phyloP scores from a whole-genome alignment of 2,888 invertebrate species.

The Ctenicera cuprea region DNA sequence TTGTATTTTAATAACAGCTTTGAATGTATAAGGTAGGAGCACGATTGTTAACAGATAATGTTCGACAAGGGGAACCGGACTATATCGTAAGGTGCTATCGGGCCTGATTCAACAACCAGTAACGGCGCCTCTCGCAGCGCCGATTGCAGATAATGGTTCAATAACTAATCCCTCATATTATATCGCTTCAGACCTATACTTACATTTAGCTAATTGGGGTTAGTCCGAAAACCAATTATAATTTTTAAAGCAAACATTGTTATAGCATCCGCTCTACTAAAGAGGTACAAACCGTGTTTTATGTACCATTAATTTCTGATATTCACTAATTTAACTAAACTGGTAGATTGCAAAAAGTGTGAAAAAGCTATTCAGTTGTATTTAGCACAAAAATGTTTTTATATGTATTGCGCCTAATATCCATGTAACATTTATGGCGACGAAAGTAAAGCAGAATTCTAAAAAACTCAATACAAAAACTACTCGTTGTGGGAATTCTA shows the following conservation, averaged over 20 bases:
- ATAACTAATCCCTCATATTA: constrained; percentile 69
- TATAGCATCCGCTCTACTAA: constrained; percentile 63
- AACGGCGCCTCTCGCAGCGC: constrained; percentile 67
- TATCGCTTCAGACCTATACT: constrained; percentile 69
- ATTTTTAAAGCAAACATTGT: constrained; percentile 69
- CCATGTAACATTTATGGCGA: too few relatives aligned
- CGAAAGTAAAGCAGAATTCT: too few relatives aligned
- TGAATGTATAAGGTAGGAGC: constrained; percentile 3
- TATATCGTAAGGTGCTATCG: constrained; percentile 50
- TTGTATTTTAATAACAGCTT: constrained; percentile 31
- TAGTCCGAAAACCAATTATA: constrained; percentile 69
- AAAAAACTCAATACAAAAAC: not conserved
- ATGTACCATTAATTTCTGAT: constrained; percentile 49
- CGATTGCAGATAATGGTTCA: constrained; percentile 69
- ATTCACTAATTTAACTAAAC: constrained; percentile 37
- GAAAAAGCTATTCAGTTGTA: not conserved
- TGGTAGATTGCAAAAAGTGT: constrained; percentile 38
- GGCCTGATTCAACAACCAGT: constrained; percentile 53
- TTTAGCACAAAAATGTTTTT: not conserved
- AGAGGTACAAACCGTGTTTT: constrained; percentile 56
- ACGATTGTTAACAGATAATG: constrained; percentile 5
- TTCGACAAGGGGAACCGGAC: constrained; percentile 25
- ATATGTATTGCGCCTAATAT: too few relatives aligned
- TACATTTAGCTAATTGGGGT: constrained; percentile 71
- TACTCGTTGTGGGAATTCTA: constrained; percentile 15